Evolutionary conservation across 1,140 invertebrate species (phyloP).

Genomic region (Parasteatoda tepidariorum): DNA sequence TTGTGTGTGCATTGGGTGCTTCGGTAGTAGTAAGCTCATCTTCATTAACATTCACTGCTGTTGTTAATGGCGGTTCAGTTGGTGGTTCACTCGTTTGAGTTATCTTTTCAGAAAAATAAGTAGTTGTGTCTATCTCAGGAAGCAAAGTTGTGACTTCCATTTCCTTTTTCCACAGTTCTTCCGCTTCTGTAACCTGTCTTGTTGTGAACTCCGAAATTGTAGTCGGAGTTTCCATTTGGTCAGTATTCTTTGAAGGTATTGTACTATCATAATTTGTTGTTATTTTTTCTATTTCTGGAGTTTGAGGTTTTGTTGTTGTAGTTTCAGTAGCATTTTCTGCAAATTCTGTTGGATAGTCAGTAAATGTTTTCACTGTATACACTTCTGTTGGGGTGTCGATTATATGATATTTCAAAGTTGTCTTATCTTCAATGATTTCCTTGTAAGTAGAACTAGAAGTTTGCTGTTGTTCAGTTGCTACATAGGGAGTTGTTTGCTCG

Average conservation of each 20-base stretch:
- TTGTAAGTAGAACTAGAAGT: neutral
- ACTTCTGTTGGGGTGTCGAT: slow-evolving; percentile 19
- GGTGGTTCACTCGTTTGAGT: neutral
- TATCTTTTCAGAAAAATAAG: neutral
- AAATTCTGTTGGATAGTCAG: neutral
- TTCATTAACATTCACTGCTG: neutral
- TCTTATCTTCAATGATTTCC: neutral
- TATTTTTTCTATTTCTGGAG: neutral
- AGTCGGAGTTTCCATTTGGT: neutral
- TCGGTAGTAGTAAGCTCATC: neutral
- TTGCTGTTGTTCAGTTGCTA: neutral
- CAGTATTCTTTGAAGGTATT: neutral
- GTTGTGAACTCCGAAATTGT: neutral
- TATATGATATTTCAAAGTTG: slow-evolving; percentile 26
- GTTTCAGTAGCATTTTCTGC: neutral
- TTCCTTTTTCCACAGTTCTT: neutral
- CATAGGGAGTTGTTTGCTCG: neutral
- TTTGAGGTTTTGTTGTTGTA: neutral
- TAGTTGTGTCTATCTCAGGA: neutral
- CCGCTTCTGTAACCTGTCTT: neutral
- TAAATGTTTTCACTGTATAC: slow-evolving; percentile 5
- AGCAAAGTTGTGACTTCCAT: neutral
- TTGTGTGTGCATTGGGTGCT: neutral
- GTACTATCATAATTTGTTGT: neutral
- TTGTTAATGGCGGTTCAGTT: neutral